These are phyloP conservation scores for Rhagophthalmus giganteus DNA, from an alignment of 2,888 invertebrate species.

Conservation along the genomic window DNA sequence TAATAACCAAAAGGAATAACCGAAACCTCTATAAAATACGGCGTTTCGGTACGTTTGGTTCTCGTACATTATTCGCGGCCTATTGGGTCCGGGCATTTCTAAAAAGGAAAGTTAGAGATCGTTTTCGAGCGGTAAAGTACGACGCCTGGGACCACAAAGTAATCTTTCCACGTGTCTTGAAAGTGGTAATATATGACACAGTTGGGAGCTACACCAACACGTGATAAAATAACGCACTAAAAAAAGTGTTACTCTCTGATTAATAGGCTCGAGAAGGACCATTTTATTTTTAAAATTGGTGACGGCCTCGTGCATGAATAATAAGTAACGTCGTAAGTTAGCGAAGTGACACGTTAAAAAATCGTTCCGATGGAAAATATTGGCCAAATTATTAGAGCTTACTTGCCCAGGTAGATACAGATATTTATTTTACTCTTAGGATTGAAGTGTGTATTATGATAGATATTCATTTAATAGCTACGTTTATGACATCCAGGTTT, in stretches of 20 bases:
- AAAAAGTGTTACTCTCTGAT: conserved; percentile 30
- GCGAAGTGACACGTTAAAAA: conserved; percentile 8
- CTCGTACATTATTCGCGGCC: conserved; percentile 28
- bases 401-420: not conserved
- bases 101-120: conserved; percentile 39
- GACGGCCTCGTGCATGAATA: conserved; percentile 15
- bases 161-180: conserved; percentile 44
- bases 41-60: conserved; percentile 13
- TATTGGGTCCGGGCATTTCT: conserved; percentile 33
- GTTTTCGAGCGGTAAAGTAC: conserved; percentile 47
- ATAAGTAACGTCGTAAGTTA: conserved; percentile 8
- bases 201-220: conserved; percentile 40
- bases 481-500: too few relatives aligned
- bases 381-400: not conserved
- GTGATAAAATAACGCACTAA: conserved; percentile 36
- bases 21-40: conserved; percentile 13
- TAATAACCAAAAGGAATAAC: conserved; percentile 5
- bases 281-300: conserved; percentile 19
- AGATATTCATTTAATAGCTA: too few relatives aligned
- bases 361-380: too few relatives aligned
- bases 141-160: conserved; percentile 41
- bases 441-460: too few relatives aligned
- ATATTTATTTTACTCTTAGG: not conserved
- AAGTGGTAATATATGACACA: conserved; percentile 45
- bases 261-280: conserved; percentile 19